These are phyloP conservation scores for Larimichthys crocea DNA, from an alignment of 2,113 vertebrate species.

Conservation along the genomic window DNA sequence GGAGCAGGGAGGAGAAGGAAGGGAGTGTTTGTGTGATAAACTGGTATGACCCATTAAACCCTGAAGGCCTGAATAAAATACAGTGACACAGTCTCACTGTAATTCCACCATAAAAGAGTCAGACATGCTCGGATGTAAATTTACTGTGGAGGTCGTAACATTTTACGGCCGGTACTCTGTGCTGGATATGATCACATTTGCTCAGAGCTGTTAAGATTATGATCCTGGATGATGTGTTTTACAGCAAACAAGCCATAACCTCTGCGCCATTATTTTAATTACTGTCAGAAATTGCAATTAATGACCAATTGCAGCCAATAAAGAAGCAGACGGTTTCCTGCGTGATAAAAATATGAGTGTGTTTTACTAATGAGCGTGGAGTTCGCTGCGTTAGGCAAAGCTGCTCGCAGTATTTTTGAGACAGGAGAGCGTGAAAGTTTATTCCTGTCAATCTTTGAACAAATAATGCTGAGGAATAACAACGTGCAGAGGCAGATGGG, in stretches of 20 bases:
- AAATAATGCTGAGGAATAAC: conserved; percentile 26
- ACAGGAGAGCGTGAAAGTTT: not conserved
- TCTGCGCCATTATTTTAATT: conserved; percentile 52
- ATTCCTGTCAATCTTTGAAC: conserved; percentile 5
- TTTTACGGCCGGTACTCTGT: conserved; percentile 59
- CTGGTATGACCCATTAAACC: conserved; percentile 48
- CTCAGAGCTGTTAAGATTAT: conserved; percentile 54
- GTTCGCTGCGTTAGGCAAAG: not conserved
- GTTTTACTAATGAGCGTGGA: conserved; percentile 9
- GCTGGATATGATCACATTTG: conserved; percentile 61
- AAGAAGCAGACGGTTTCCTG: conserved; percentile 48
- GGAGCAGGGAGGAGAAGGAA: not conserved
- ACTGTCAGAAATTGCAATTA: conserved; percentile 49
- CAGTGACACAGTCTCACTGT: conserved; percentile 36
- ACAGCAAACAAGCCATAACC: conserved; percentile 44
- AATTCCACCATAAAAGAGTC: conserved; percentile 61
- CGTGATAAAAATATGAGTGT: not conserved
- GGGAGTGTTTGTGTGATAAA: conserved; percentile 30
- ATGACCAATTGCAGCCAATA: conserved; percentile 27
- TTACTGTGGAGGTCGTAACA: conserved; percentile 65
- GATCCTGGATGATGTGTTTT: conserved; percentile 43
- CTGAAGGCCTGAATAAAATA: conserved; percentile 38
- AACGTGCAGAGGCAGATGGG: conserved; percentile 36
- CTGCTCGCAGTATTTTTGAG: not conserved
- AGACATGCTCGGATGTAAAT: conserved; percentile 48